Base-by-base conservation (phyloP, 2,113 vertebrate species). In the Connochaetes taurinus region DNA sequence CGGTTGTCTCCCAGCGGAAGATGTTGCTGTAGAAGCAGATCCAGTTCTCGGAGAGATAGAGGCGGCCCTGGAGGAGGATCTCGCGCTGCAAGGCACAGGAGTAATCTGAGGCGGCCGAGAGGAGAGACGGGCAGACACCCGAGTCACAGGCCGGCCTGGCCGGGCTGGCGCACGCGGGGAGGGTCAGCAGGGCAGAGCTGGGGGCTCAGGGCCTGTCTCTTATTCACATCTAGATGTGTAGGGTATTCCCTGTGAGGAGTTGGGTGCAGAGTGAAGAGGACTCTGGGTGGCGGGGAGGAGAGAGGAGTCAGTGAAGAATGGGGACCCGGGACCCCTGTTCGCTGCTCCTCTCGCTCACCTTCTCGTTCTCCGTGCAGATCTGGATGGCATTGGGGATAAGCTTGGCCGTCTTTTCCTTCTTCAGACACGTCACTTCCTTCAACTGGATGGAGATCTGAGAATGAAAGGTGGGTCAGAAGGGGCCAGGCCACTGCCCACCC, bases 1-100 rank as follows among this genome's bases (percentile, higher is more conserved):
- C 99, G 21, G 99, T 99, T 50, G 99, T 99, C 98, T 99, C 99
- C 99, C 99, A 99, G 98, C 99, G 99, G 98, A 99, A 99, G 98
- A 99, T 99, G 98, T 99, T 99, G 97, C 99, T 99, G 98, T 99
- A 99, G 98, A 99, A 99, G 97, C 99, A 99, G 92, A 99, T 99
- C 99, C 99, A 99, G 97, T 99, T 99, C 98, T 99, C 99, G 0
- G 99, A 99, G 96, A 99, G 98, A 97, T 99, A 99, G 53, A 99
- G 99, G 36, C 99, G 99, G 10, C 99, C 99, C 97, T 99, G 99
- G 16, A 99, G 99, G 84, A 99, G 98, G 92, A 99, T 99, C 98
- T 99, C 99, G 33, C 99, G 99, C 98, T 99, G 99, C 93, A 99
- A 98, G 45, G 99, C 99, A 29, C 99, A 99, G 33, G 99, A 99